These are phyloP conservation scores for Sebastes baramenuke DNA, from an alignment of 2,797 vertebrate species.

Conservation along the genomic window DNA sequence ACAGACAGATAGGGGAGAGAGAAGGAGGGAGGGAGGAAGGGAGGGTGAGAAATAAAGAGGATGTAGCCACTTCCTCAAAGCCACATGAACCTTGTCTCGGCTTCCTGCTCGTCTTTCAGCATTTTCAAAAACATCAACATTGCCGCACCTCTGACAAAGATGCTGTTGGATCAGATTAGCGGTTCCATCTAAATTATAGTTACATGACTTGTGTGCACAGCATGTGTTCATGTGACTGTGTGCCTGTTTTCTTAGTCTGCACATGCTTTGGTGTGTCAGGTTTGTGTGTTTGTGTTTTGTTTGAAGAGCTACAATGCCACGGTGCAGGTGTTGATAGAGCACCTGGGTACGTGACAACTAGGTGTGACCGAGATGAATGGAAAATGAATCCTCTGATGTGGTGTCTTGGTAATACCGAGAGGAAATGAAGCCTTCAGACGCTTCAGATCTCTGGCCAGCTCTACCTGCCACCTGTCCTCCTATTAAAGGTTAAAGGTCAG, in stretches of 20 bases:
- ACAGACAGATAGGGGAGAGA: constrained; percentile 38
- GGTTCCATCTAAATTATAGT: not conserved
- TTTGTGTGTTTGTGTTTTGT: constrained; percentile 1
- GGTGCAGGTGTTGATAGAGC: constrained; percentile 1
- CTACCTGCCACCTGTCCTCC: constrained; percentile 44
- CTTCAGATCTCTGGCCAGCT: constrained; percentile 29
- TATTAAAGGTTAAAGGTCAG: constrained; percentile 33
- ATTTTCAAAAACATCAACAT: not conserved
- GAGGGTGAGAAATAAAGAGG: constrained; percentile 43
- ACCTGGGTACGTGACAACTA: constrained; percentile 34
- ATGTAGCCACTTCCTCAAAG: constrained; percentile 65
- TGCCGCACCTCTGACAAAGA: constrained; percentile 5
- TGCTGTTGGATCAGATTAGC: not conserved
- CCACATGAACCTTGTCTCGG: constrained; percentile 37
- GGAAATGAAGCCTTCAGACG: constrained; percentile 14
- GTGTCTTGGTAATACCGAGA: constrained; percentile 7
- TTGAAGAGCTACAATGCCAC: constrained; percentile 1
- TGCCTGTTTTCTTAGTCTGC: not conserved
- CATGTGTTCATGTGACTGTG: not conserved
- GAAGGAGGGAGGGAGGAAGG: constrained; percentile 14
- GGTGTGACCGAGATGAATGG: constrained; percentile 39
- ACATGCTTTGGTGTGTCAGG: not conserved
- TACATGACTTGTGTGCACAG: not conserved
- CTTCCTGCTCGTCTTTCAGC: constrained; percentile 33
- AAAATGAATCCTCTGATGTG: constrained; percentile 32